These are phyloP conservation scores for Xanthia togata DNA, from an alignment of 2,888 invertebrate genomes.

Conservation along the genomic window DNA sequence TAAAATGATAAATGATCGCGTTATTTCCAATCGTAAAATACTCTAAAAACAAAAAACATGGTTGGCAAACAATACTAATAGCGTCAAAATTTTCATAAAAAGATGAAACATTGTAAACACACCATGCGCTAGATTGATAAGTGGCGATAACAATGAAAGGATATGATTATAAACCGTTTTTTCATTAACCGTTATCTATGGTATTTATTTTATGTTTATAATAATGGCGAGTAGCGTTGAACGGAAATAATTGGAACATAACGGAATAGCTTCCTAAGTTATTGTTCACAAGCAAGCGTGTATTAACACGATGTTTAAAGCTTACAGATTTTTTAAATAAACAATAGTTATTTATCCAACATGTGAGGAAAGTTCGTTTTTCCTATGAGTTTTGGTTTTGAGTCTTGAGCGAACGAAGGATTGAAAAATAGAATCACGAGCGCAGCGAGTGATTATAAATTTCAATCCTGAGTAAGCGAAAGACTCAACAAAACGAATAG, in stretches of 20 bases:
- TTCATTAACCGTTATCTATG: conserved; percentile 54
- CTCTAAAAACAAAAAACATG: not conserved
- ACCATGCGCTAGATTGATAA: conserved; percentile 64
- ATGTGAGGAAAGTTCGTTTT: no score
- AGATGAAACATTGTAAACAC: conserved; percentile 46
- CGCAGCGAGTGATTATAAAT: no score
- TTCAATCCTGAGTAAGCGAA: no score
- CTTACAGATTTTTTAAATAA: not conserved
- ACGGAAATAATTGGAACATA: conserved; percentile 34
- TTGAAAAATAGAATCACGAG: no score
- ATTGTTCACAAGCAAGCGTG: not conserved
- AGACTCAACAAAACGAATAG: no score
- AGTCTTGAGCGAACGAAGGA: no score
- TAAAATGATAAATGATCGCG: not conserved
- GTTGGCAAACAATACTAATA: conserved; percentile 1
- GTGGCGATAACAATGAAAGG: conserved; percentile 59
- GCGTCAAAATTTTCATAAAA: conserved; percentile 33
- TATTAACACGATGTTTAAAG: not conserved
- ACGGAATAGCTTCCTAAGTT: not conserved
- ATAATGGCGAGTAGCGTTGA: conserved; percentile 10
- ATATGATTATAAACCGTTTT: conserved; percentile 60
- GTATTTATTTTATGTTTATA: conserved; percentile 41
- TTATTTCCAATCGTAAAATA: not conserved
- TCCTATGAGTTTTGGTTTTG: no score
- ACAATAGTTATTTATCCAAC: no score